Evolutionary conservation across 23 tunicate species (phyloP).

Genomic region (Clavelina lepadiformis): DNA sequence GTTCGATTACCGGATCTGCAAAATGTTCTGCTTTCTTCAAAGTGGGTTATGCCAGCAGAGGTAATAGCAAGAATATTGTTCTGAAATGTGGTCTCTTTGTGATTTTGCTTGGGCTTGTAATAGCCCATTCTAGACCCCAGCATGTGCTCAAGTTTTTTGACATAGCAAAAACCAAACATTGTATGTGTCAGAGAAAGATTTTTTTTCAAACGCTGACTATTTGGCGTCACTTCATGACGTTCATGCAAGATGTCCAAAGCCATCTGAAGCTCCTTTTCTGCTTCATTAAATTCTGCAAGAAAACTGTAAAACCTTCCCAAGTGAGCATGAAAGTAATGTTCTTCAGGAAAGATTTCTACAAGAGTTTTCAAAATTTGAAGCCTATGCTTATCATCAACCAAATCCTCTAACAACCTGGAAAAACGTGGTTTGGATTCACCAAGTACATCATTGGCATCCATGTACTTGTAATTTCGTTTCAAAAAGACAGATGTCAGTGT

Average conservation of each 20-base stretch:
- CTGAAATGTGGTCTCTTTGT: neutral
- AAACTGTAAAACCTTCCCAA: constrained; percentile 43
- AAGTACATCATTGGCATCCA: constrained; percentile 32
- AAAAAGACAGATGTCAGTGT: constrained; percentile 25
- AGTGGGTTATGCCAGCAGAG: constrained; percentile 24
- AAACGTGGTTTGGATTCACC: constrained; percentile 9
- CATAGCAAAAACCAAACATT: constrained; percentile 43
- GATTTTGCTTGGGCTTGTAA: neutral
- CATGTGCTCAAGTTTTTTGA: neutral
- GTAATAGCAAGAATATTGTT: neutral
- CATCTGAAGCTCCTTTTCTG: constrained; percentile 28
- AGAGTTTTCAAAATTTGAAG: constrained; percentile 11
- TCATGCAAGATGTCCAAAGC: constrained; percentile 37
- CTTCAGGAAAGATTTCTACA: constrained; percentile 30
- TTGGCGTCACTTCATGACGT: neutral
- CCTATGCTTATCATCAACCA: constrained; percentile 17
- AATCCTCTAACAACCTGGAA: constrained; percentile 38
- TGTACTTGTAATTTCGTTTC: constrained; percentile 39
- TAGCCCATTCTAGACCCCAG: neutral
- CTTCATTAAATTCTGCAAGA: constrained; percentile 19
- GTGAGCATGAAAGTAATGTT: constrained; percentile 64
- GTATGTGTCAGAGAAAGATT: constrained; percentile 9
- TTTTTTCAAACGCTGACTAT: too few species aligned
- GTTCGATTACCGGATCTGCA: constrained; percentile 19
- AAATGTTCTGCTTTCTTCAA: neutral